Percentiles rank a stretch among this genome's conserved stretches.
These are phyloP conservation scores for Daboia siamensis DNA, from an alignment of 2,113 vertebrate species.

Conservation along the genomic window DNA sequence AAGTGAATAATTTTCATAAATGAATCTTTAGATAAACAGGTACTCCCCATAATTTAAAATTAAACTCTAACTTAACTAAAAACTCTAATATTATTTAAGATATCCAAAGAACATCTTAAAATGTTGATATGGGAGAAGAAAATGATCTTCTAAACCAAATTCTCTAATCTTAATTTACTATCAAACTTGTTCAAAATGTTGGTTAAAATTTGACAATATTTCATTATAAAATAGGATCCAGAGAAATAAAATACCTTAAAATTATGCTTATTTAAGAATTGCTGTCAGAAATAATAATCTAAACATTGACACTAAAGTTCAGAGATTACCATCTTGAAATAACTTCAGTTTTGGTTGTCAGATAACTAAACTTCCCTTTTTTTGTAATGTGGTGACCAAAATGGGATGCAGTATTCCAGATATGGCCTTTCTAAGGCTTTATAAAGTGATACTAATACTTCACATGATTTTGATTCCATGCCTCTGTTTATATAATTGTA, in stretches of 20 bases:
- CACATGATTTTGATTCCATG: too few relatives aligned
- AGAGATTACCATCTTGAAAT: background rate
- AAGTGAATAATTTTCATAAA: fast-evolving
- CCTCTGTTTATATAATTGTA: too few relatives aligned
- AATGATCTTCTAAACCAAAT: background rate
- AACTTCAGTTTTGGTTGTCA: background rate
- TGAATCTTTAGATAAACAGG: background rate
- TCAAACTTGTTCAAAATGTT: background rate
- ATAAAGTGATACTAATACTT: too few relatives aligned
- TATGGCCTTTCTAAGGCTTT: too few relatives aligned
- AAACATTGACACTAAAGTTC: background rate
- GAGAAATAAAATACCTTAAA: background rate
- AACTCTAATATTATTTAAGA: background rate
- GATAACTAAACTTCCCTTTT: too few relatives aligned
- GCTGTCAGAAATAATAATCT: background rate
- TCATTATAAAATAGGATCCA: background rate
- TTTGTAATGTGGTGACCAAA: too few relatives aligned
- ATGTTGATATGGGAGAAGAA: background rate
- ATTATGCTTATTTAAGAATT: background rate
- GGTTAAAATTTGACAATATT: background rate
- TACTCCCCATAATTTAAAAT: slow-evolving; percentile 15
- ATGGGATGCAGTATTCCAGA: too few relatives aligned
- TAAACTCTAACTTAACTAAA: background rate
- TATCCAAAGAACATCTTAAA: background rate
- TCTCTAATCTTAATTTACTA: too few relatives aligned